Conservation (phyloP, 2,113 vertebrate genomes). For the Chaenogobius annularis region DNA sequence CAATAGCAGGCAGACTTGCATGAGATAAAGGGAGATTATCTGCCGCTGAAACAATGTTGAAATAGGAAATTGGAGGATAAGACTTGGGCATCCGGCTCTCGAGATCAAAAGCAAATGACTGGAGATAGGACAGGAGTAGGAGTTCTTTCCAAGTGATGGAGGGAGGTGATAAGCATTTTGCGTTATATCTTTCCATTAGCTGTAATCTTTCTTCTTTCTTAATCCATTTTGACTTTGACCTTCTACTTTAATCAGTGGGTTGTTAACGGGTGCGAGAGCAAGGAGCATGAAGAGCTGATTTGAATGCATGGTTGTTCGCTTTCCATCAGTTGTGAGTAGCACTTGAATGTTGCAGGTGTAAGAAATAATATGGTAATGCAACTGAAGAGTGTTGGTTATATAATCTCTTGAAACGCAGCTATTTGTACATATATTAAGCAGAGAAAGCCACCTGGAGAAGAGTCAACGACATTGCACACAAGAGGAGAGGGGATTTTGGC, state of each 20-base stretch:
- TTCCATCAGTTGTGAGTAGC: conserved; percentile 34
- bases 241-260: not conserved
- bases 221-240: conserved; percentile 8
- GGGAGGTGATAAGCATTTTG: conserved; percentile 4
- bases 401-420: conserved; percentile 40
- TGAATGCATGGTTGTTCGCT: conserved; percentile 36
- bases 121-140: conserved; percentile 33
- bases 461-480: not conserved
- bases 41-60: conserved; percentile 11
- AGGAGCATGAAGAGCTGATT: conserved; percentile 23
- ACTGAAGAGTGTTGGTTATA: conserved; percentile 44
- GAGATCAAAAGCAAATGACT: conserved; percentile 36
- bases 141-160: conserved; percentile 8
- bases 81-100: conserved; percentile 25
- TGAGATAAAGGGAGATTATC: conserved; percentile 34
- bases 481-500: not conserved
- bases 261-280: conserved; percentile 54
- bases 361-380: conserved; percentile 56
- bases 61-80: conserved; percentile 23
- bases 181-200: conserved; percentile 28
- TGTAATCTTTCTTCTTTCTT: not conserved
- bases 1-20: conserved; percentile 28
- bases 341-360: conserved; percentile 39
- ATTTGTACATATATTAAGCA: conserved; percentile 16
- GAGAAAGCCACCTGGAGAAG: not conserved